These are phyloP conservation scores for Linnaemya tessellans DNA, from an alignment of 2,888 invertebrate species.

Conservation along the genomic window DNA sequence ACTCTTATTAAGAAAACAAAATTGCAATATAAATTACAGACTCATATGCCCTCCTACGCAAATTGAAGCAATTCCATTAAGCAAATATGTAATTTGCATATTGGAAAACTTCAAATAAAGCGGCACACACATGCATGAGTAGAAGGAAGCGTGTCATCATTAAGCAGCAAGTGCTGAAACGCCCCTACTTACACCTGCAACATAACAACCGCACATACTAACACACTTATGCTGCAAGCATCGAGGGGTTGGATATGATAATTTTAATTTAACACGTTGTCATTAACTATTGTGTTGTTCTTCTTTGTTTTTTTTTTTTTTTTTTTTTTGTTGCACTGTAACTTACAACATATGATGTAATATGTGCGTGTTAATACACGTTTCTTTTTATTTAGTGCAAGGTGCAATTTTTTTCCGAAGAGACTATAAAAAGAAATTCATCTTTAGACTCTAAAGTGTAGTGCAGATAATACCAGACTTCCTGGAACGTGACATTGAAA, in stretches of 20 bases:
- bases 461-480: conserved; percentile 60
- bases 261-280: conserved; percentile 61
- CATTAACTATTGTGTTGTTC: conserved; percentile 45
- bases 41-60: neutral
- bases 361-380: conserved; percentile 14
- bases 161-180: conserved; percentile 44
- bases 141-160: conserved; percentile 24
- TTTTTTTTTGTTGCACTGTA: neutral
- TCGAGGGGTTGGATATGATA: neutral
- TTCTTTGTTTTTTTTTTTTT: neutral
- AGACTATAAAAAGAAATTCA: conserved; percentile 8
- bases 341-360: conserved; percentile 34
- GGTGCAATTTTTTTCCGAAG: conserved; percentile 23
- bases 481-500: conserved; percentile 72
- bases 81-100: conserved; percentile 42
- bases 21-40: conserved; percentile 12
- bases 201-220: neutral
- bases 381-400: neutral
- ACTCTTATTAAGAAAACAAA: too few relatives aligned
- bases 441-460: conserved; percentile 44
- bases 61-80: conserved; percentile 38
- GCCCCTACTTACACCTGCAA: neutral
- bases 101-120: neutral
- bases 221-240: neutral
- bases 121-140: conserved; percentile 2